Evolutionary conservation across 2,797 vertebrate genomes (phyloP), one percentile per base, ranked within the genome.

Genomic region (Xerus rutilus): DNA sequence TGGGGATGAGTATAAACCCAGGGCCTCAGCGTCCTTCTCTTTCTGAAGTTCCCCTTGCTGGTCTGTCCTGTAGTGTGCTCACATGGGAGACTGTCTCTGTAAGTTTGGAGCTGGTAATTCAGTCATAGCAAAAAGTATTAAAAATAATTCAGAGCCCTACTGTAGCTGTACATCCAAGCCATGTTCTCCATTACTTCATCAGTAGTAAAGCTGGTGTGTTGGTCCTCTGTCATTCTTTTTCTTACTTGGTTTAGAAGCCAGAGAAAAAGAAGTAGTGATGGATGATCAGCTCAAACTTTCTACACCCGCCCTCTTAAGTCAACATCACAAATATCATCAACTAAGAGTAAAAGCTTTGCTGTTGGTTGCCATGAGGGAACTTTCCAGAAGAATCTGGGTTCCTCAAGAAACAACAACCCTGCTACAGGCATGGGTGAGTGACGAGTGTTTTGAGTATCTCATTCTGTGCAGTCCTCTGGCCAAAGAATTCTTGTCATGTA

Each of bases 171-270:
- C 30, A 72, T 12, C 45, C 45, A 72, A 52, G 21, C 49, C 28
- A 5, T 43, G 12, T 72, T 47, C 54, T 77, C 35, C 43, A 8
- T 76, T 57, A 17, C 35, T 57, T 65, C 73, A 25, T 54, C 23
- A 21, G 30, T 10, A 70, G 62, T 69, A 45, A 92, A 74, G 81
- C 10, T 3, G 69, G 39, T 17, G n/a, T 25, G 23, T 28, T 92
- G 59, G 76, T 67, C 18, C 2, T 85, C n/a, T n/a, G 13, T 49
- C 4, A 79, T 59, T 81, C 49, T 74, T 64, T 35, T 89, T 79
- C n/a, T 93, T 77, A 39, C 30, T 77, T 49, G 8, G 30, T 62
- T 91, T 49, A 73, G 73, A 89, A 85, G 15, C 67, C 89, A 92
- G 95, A 74, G 85, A 59, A 83, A 73, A 78, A 54, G 85, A 83